A percentile compares a stretch with the other conserved stretches of the same genome.
Evolutionary conservation across 1,140 invertebrate species (phyloP).

Genomic region (Apis cerana): DNA sequence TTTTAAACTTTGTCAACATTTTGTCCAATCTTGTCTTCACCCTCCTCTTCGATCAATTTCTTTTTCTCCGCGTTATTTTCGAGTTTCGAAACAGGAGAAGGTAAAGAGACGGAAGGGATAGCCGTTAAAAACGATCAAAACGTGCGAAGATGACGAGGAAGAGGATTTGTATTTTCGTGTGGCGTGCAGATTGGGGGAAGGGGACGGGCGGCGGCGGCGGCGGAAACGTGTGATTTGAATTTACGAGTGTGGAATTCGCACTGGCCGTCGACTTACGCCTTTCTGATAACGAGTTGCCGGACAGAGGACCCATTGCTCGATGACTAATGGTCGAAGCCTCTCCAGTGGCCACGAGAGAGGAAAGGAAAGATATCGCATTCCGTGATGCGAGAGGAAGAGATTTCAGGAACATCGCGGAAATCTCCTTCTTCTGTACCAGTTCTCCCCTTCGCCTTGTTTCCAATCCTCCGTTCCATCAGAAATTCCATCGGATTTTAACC

Average conservation of each 20-base stretch:
- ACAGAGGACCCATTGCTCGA: constrained; percentile 61
- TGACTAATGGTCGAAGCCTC: constrained; percentile 62
- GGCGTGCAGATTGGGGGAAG: neutral
- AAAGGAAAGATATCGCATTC: constrained; percentile 52
- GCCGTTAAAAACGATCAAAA: neutral
- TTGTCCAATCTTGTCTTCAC: neutral
- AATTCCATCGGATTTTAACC: no score
- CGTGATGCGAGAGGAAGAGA: constrained; percentile 54
- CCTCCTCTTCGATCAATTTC: no score
- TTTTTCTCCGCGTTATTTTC: neutral
- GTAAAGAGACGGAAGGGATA: no score
- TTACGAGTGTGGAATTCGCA: constrained; percentile 54
- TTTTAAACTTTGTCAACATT: neutral
- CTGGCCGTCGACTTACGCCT: constrained; percentile 52
- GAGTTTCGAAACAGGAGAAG: neutral
- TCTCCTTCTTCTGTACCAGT: neutral
- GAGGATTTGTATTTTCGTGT: neutral
- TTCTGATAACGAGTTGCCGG: constrained; percentile 58
- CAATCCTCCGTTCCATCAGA: no score
- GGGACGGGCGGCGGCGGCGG: neutral
- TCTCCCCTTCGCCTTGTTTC: neutral
- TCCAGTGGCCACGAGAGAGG: constrained; percentile 1
- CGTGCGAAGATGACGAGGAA: neutral
- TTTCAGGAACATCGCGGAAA: constrained; percentile 17
- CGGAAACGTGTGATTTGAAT: constrained; percentile 54